Conservation (phyloP, 2,113 vertebrate genomes). For the Dolichallabes microphthalmus region DNA sequence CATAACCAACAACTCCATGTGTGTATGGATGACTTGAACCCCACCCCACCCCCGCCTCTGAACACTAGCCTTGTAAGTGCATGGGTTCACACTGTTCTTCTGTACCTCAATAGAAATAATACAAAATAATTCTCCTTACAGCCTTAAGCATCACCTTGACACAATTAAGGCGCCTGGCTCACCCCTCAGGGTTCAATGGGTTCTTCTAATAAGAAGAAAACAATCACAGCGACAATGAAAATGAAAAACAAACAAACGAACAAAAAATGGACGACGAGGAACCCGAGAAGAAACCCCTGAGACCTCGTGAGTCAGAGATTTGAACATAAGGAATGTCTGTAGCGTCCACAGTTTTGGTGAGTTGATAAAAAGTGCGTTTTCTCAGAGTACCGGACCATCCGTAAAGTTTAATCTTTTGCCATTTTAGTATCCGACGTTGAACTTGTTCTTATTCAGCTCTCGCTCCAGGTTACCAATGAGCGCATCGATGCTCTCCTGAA, state of each 20-base stretch:
- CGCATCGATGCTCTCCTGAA: conserved; percentile 96
- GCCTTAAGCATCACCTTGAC: conserved; percentile 70
- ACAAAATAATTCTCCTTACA: conserved; percentile 57
- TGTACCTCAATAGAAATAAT: conserved; percentile 62
- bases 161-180: conserved; percentile 76
- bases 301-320: conserved; percentile 58
- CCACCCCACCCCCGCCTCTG: background rate
- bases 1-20: background rate
- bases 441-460: conserved; percentile 95
- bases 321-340: conserved; percentile 29
- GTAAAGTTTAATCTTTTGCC: background rate
- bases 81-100: conserved; percentile 62
- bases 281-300: conserved; percentile 51
- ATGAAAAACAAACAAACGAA: conserved; percentile 30
- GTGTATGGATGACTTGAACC: conserved; percentile 1
- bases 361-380: background rate
- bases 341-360: background rate
- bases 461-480: conserved; percentile 94
- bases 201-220: conserved; percentile 81
- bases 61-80: conserved; percentile 72
- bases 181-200: conserved; percentile 70
- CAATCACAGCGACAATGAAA: conserved; percentile 51
- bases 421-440: conserved; percentile 81
- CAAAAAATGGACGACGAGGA: conserved; percentile 47
- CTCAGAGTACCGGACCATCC: background rate